Conservation (phyloP, 2,888 invertebrate species). For the Zeuzera pyrina region DNA sequence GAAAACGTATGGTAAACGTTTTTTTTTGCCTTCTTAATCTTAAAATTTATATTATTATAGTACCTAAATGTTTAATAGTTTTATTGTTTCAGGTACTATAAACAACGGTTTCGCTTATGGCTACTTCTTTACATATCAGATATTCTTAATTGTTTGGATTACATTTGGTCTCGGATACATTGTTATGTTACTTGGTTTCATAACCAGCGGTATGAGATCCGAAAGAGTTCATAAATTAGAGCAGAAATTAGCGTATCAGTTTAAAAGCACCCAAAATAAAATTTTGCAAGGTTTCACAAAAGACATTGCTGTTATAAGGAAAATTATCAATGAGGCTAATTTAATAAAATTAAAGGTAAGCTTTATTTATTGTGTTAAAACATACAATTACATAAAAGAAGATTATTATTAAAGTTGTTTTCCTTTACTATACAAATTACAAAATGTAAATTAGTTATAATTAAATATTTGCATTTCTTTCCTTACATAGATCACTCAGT, state of each 20-base stretch:
- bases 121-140: constrained; percentile 81
- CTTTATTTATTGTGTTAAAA: neutral
- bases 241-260: constrained; percentile 82
- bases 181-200: constrained; percentile 90
- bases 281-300: constrained; percentile 84
- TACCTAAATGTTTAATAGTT: constrained; percentile 1
- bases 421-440: too few relatives aligned
- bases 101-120: constrained; percentile 72
- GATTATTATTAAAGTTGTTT: too few relatives aligned
- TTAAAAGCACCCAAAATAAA: constrained; percentile 84
- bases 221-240: constrained; percentile 82
- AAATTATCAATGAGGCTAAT: constrained; percentile 86
- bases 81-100: constrained; percentile 52
- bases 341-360: constrained; percentile 85
- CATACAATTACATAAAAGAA: too few relatives aligned
- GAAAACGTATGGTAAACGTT: too few relatives aligned
- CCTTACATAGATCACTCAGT: neutral
- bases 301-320: constrained; percentile 81
- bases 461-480: neutral
- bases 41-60: too few relatives aligned
- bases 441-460: too few relatives aligned
- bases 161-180: constrained; percentile 93
- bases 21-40: too few relatives aligned
- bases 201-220: constrained; percentile 82
- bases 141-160: constrained; percentile 89